Conservation (phyloP, 2,888 invertebrate species). For the Oxycera nigricornis region DNA sequence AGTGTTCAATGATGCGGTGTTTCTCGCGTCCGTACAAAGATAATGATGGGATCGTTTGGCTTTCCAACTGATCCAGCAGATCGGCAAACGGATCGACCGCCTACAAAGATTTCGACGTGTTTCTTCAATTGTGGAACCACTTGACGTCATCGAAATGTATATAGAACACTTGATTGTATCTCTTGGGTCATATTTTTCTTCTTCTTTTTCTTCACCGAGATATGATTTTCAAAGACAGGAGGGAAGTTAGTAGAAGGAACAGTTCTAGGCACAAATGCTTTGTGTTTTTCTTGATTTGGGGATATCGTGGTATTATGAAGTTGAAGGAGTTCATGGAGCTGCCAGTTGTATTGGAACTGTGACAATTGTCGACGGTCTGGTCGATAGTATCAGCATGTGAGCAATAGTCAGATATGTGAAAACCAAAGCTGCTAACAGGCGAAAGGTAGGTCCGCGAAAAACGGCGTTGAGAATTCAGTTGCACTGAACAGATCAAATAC, state of each 20-base stretch:
- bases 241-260: neutral
- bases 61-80: constrained; percentile 14
- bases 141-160: constrained; percentile 39
- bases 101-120: constrained; percentile 30
- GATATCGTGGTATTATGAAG: neutral
- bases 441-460: neutral
- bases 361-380: no score
- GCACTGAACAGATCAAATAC: no score
- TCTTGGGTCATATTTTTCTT: constrained; percentile 16
- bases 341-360: neutral
- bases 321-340: neutral
- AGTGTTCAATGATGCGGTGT: constrained; percentile 21
- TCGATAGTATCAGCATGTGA: no score
- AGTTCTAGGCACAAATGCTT: neutral
- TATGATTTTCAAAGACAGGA: constrained; percentile 9
- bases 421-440: neutral
- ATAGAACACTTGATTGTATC: constrained; percentile 39
- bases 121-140: constrained; percentile 35
- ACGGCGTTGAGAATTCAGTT: neutral
- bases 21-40: neutral
- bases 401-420: neutral
- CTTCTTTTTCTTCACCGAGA: constrained; percentile 2
- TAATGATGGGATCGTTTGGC: constrained; percentile 33
- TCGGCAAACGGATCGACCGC: constrained; percentile 33
- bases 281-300: neutral